Evolutionary conservation across 1,140 invertebrate species (phyloP).

Genomic region (Rhysida immarginata): DNA sequence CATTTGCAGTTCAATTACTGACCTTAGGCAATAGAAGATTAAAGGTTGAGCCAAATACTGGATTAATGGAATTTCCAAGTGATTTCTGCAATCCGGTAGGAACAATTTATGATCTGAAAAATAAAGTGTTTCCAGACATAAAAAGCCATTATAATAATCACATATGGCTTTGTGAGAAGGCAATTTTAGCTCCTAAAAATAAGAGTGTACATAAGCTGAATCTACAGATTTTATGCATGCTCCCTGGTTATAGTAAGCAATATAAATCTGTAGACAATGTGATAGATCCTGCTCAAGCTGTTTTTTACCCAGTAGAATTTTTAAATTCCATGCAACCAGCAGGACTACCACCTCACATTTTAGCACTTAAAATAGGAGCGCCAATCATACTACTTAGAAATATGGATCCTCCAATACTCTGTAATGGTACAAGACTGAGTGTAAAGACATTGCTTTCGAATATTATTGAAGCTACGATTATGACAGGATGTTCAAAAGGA

Average conservation of each 20-base stretch:
- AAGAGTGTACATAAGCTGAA: slow-evolving; percentile 28
- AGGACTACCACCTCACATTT: slow-evolving; percentile 18
- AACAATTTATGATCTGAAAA: too few species aligned
- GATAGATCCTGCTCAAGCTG: slow-evolving; percentile 15
- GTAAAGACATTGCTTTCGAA: slow-evolving; percentile 28
- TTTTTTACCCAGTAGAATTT: slow-evolving; percentile 21
- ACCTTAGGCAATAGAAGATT: too few species aligned
- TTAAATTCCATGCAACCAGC: slow-evolving; percentile 21
- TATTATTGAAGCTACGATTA: slow-evolving; percentile 28
- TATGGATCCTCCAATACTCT: slow-evolving; percentile 12
- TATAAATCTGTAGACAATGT: slow-evolving; percentile 28
- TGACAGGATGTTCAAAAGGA: slow-evolving; percentile 29
- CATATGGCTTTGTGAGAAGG: slow-evolving; percentile 19
- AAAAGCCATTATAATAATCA: slow-evolving; percentile 28
- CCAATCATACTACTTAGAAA: slow-evolving; percentile 32
- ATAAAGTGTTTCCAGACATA: too few species aligned
- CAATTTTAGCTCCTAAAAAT: slow-evolving; percentile 18
- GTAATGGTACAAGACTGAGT: slow-evolving; percentile 19
- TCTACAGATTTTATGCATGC: slow-evolving; percentile 17
- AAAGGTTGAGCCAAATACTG: too few species aligned
- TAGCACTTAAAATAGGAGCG: slow-evolving; percentile 19
- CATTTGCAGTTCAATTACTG: too few species aligned
- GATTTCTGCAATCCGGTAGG: too few species aligned
- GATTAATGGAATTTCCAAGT: too few species aligned
- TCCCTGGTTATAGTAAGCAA: slow-evolving; percentile 19